Evolutionary conservation across 2,113 vertebrate genomes (phyloP), one percentile per base, ranked within the genome.

Genomic region (Phrynosoma blainvillii): DNA sequence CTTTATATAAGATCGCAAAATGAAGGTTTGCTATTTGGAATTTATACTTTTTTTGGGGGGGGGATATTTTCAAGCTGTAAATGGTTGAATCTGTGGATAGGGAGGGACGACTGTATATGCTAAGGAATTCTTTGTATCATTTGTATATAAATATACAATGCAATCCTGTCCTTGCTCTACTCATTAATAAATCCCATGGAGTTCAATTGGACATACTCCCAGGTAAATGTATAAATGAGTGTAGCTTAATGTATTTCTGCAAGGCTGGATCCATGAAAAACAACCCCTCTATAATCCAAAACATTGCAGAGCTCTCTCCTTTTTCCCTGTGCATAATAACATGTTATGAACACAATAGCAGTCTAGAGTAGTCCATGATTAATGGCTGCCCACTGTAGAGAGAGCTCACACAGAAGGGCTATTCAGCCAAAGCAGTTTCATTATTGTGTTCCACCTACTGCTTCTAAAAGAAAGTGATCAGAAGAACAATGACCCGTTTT

Each of bases 381-480:
- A 89, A 89, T 83, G 73, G 70, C 88, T 2, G 0, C 89, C 89
- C 88, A 66, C 14, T 0, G 0, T 0, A 16, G 77, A 52, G 13
- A 90, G 40, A 18, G 3, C 1, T 0, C 0, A 1, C 82, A 83
- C 77, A 91, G 88, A 92, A 77, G 80, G 80, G 42, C 83, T 70
- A 42, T 75, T 91, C 79, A 86, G 84, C 59, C 2, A 21, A 2
- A 74, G 59, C 66, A 83, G 25, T 84, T 88, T 27, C 70, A 66
- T 85, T 20, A 84, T 86, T 56, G 70, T 80, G 87, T 88, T 79
- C 87, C 78, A 88, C 83, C 88, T 89, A 78, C 70, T 54, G 52
- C 80, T 89, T 20, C 85, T 75, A 78, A 66, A n/a, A 0, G 7
- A 85, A 86, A 54, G 76, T 80, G 84, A 86, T 89, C 79, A 79